Conservation (phyloP, 2,113 vertebrate genomes). For the Eretmochelys imbricata region DNA sequence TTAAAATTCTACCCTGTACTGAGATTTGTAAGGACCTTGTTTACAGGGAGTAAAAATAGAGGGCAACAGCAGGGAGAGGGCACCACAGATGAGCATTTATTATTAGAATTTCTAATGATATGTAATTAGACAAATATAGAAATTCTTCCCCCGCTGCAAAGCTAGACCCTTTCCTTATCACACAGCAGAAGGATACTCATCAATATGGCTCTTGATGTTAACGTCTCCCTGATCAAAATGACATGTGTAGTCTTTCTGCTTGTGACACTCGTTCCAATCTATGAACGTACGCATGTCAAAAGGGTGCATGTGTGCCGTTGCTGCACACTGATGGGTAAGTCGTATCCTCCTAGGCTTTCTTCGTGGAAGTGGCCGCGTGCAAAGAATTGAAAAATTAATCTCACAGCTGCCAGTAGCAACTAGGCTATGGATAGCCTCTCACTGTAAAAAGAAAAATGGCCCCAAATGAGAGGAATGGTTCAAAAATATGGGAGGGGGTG, state of each 20-base stretch:
- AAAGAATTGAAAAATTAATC: background rate
- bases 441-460: background rate
- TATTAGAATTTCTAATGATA: background rate
- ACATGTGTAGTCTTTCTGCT: background rate
- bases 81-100: background rate
- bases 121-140: background rate
- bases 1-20: background rate
- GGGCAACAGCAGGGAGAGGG: background rate
- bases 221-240: background rate
- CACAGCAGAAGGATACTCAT: background rate
- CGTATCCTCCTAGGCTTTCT: background rate
- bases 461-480: background rate
- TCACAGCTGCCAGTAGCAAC: background rate
- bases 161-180: background rate
- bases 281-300: background rate
- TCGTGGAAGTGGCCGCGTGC: background rate
- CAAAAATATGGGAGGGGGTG: accelerated
- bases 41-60: background rate
- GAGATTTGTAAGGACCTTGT: background rate
- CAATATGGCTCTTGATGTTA: background rate
- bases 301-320: accelerated
- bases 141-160: background rate
- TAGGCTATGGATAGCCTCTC: background rate
- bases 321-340: accelerated
- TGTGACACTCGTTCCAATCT: background rate